Conservation (phyloP, 2,113 vertebrate genomes). For the Mugil cephalus region DNA sequence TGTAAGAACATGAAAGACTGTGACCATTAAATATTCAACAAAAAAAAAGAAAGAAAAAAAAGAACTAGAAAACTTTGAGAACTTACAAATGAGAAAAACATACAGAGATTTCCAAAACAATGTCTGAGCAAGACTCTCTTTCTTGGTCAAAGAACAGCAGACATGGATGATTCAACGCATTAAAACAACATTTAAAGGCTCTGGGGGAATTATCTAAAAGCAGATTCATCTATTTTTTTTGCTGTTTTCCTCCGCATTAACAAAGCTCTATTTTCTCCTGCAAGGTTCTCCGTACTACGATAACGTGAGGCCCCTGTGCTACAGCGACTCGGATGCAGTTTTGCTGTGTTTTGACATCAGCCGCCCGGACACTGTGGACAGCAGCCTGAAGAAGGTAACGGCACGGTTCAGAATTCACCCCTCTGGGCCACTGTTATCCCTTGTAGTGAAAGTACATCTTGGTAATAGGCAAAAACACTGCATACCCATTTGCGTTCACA, state of each 20-base stretch:
- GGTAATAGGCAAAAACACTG: neutral
- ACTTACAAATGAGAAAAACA: too few relatives aligned
- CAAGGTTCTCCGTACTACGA: conserved; percentile 97
- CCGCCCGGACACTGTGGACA: conserved; percentile 93
- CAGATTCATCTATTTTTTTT: neutral
- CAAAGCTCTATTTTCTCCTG: conserved; percentile 9
- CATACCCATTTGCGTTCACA: conserved; percentile 61
- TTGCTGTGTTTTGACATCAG: conserved; percentile 97
- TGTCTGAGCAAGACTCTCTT: too few relatives aligned
- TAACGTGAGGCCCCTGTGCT: conserved; percentile 96
- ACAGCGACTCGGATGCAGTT: conserved; percentile 95
- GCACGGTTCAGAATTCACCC: neutral
- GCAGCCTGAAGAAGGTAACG: conserved; percentile 92
- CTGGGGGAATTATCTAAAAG: too few relatives aligned
- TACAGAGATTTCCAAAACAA: too few relatives aligned
- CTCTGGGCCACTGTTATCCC: accelerated
- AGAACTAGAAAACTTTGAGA: too few relatives aligned
- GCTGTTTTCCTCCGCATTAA: conserved; percentile 6
- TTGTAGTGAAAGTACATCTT: neutral
- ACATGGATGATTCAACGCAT: too few relatives aligned
- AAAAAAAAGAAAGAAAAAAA: too few relatives aligned
- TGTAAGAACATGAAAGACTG: too few relatives aligned
- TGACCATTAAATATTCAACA: too few relatives aligned
- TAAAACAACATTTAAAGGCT: neutral
- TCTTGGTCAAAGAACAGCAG: too few relatives aligned